A percentile compares a stretch with the other conserved stretches of the same genome.
Conservation (phyloP, 2,113 vertebrate genomes). For the Malurus alboscapulatus region DNA sequence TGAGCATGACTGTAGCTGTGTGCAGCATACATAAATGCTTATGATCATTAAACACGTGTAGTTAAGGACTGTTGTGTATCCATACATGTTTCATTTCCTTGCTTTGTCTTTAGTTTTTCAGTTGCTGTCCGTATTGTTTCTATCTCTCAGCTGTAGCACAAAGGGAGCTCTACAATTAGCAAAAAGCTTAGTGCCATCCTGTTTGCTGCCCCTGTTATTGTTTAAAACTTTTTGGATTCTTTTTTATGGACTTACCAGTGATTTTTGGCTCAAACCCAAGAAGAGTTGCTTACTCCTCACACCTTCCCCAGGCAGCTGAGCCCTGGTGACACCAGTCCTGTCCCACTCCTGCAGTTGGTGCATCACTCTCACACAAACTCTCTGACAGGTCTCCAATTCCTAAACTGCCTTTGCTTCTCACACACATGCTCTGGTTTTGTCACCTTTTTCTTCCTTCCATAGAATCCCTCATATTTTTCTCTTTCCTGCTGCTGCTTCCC, state of each 20-base stretch:
- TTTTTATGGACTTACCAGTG: not conserved
- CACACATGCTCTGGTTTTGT: not conserved
- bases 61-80: slow-evolving; percentile 69
- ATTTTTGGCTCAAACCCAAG: not conserved
- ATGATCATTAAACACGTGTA: slow-evolving; percentile 77
- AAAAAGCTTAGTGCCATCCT: not conserved
- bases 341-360: not conserved
- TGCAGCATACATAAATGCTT: slow-evolving; percentile 72
- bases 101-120: slow-evolving; percentile 65
- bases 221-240: not conserved
- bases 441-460: not conserved
- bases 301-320: not conserved
- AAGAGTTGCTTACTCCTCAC: not conserved
- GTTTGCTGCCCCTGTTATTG: not conserved
- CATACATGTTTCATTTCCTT: slow-evolving; percentile 57
- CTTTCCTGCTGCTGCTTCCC: not conserved
- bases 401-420: not conserved
- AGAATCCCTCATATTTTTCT: not conserved
- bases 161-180: not conserved
- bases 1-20: slow-evolving; percentile 63
- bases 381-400: not conserved
- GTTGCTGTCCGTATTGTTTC: slow-evolving; percentile 47
- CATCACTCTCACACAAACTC: not conserved
- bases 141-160: slow-evolving; percentile 38
- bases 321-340: not conserved